Percentiles rank a stretch among this genome's conserved stretches.
Evolutionary conservation across 1,140 invertebrate species (phyloP).

Genomic region (Drosophila cardini): DNA sequence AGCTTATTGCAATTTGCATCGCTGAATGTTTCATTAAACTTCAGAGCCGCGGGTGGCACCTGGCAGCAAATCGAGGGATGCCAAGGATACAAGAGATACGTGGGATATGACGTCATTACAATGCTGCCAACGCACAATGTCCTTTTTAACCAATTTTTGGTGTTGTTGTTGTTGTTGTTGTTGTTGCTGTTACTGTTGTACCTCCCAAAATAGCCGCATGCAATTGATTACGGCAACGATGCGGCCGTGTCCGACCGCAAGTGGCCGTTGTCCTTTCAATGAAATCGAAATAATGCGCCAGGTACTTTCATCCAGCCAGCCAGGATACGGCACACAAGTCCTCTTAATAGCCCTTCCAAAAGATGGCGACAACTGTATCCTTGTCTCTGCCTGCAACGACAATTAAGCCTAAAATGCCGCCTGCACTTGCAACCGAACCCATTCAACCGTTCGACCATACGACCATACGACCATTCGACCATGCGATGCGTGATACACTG

Average conservation of each 20-base stretch:
- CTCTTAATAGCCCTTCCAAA: slow-evolving; percentile 20
- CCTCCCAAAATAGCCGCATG: slow-evolving; percentile 52
- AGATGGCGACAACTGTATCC: slow-evolving; percentile 34
- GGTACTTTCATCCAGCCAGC: slow-evolving; percentile 25
- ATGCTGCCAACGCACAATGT: slow-evolving; percentile 23
- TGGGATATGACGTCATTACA: slow-evolving; percentile 16
- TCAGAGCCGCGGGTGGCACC: slow-evolving; percentile 13
- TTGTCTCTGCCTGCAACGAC: slow-evolving; percentile 15
- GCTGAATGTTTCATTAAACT: slow-evolving; percentile 46
- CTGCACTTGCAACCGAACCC: neutral
- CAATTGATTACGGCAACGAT: slow-evolving; percentile 62
- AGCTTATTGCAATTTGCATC: slow-evolving; percentile 55
- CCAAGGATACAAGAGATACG: slow-evolving; percentile 1
- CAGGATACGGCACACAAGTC: neutral
- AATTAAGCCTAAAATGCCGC: slow-evolving; percentile 51
- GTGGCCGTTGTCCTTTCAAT: slow-evolving; percentile 40
- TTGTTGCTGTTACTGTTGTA: slow-evolving; percentile 4
- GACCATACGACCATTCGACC: neutral
- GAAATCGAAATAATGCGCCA: slow-evolving; percentile 51
- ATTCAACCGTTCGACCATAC: neutral
- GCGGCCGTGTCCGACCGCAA: slow-evolving; percentile 40
- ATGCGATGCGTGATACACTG: slow-evolving; percentile 2
- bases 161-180: slow-evolving; percentile 4
- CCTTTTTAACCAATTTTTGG: slow-evolving; percentile 1
- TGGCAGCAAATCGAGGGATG: slow-evolving; percentile 2